These are phyloP conservation scores for Bembecia ichneumoniformis DNA, from an alignment of 2,888 invertebrate species.

Conservation along the genomic window DNA sequence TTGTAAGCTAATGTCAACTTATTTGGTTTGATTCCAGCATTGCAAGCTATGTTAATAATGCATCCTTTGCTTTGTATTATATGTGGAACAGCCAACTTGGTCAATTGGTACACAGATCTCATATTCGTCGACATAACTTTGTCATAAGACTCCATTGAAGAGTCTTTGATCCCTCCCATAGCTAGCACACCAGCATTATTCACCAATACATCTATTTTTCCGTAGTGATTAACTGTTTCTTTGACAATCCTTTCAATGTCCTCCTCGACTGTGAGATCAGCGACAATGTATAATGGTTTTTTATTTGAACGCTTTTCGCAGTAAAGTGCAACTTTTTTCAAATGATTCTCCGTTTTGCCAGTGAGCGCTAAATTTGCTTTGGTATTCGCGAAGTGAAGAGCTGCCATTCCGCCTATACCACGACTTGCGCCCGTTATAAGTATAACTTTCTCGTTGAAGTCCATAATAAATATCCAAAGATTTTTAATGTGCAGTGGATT, in stretches of 20 bases:
- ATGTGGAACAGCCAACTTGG: conserved; percentile 87
- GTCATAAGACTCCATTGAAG: conserved; percentile 86
- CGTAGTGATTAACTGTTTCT: conserved; percentile 78
- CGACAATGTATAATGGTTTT: conserved; percentile 71
- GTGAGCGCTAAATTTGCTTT: conserved; percentile 76
- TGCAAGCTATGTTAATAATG: conserved; percentile 93
- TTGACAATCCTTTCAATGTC: conserved; percentile 77
- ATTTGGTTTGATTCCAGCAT: conserved; percentile 77
- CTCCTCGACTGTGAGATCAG: conserved; percentile 77
- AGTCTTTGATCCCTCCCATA: conserved; percentile 84
- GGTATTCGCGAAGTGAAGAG: conserved; percentile 76
- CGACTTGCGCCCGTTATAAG: conserved; percentile 81
- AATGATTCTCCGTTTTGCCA: conserved; percentile 59
- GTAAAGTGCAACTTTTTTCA: conserved; percentile 49
- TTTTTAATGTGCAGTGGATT: no score
- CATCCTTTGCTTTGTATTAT: conserved; percentile 84
- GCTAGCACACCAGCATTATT: conserved; percentile 90
- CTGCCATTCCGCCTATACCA: conserved; percentile 81
- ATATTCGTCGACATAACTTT: conserved; percentile 89
- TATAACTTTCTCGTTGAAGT: conserved; percentile 74
- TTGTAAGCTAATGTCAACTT: conserved; percentile 88
- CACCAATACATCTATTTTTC: conserved; percentile 81
- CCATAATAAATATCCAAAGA: conserved; percentile 41
- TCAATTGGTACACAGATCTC: conserved; percentile 83
- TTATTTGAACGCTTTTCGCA: conserved; percentile 70